phyloP scores from a whole-genome alignment of 2,888 invertebrate genomes.

The Lycocerus yunnanus region DNA sequence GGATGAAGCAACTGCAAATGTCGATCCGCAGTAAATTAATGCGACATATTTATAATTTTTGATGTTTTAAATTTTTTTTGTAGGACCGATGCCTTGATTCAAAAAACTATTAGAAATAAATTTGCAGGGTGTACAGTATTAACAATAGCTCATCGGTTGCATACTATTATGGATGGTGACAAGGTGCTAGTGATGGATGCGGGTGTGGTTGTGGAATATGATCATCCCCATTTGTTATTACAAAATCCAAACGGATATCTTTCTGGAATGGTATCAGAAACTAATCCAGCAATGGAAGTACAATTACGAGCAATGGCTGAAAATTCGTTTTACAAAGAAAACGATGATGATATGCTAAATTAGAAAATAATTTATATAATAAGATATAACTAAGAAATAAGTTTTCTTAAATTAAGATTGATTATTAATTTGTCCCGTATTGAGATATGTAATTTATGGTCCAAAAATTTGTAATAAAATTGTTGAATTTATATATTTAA shows the following conservation, averaged over 20 bases:
- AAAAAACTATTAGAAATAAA: conserved; percentile 73
- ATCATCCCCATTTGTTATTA: conserved; percentile 54
- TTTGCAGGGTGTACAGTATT: conserved; percentile 78
- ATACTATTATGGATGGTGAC: conserved; percentile 87
- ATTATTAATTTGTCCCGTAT: neutral
- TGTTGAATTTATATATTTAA: too few relatives aligned
- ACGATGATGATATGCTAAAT: neutral
- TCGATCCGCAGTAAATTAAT: conserved; percentile 63
- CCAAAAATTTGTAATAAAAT: neutral
- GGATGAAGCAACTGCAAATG: conserved; percentile 91
- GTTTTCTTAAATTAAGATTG: neutral
- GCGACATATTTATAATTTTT: neutral
- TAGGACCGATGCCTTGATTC: conserved; percentile 77
- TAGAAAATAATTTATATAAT: neutral
- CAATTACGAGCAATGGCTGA: conserved; percentile 42
- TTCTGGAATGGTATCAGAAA: conserved; percentile 45
- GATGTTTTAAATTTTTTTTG: conserved; percentile 37
- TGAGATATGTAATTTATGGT: neutral
- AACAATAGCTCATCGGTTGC: conserved; percentile 81
- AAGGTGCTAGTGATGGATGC: conserved; percentile 67
- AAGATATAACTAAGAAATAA: neutral
- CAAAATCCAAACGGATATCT: conserved; percentile 42
- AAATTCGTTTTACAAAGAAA: conserved; percentile 16
- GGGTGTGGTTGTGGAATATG: conserved; percentile 60
- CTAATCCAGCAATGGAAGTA: conserved; percentile 41